Conservation (phyloP, 2,888 invertebrate species). For the Pecten maximus region DNA sequence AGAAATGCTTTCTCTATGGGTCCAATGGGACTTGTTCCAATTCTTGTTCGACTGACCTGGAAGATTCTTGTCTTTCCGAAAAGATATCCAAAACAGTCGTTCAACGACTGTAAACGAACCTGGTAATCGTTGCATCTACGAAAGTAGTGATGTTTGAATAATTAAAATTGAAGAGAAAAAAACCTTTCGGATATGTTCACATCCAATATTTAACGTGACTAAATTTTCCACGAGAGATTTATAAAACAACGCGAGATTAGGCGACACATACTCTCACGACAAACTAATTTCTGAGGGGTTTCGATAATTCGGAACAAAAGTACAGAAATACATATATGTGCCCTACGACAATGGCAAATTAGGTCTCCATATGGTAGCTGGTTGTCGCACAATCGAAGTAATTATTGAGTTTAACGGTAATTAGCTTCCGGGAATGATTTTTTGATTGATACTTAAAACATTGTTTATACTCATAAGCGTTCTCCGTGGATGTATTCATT, state of each 20-base stretch:
- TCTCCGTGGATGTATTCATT: not conserved
- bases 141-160: not conserved
- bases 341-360: not conserved
- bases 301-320: not conserved
- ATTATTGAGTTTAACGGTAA: not conserved
- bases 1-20: not conserved
- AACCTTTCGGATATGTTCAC: not conserved
- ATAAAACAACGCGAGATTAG: not conserved
- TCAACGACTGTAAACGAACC: not conserved
- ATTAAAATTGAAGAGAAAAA: not conserved
- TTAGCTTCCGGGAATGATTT: not conserved
- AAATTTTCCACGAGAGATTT: not conserved
- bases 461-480: not conserved
- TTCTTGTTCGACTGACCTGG: not conserved
- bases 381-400: not conserved
- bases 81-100: not conserved
- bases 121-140: not conserved
- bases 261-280: not conserved
- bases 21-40: not conserved
- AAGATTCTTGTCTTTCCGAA: not conserved
- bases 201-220: not conserved
- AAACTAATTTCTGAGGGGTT: not conserved
- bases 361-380: not conserved
- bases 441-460: not conserved
- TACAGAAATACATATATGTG: not conserved